Evolutionary conservation across 2,797 vertebrate genomes (phyloP), one percentile per base, ranked within the genome.

Genomic region (Hylomyscus alleni): DNA sequence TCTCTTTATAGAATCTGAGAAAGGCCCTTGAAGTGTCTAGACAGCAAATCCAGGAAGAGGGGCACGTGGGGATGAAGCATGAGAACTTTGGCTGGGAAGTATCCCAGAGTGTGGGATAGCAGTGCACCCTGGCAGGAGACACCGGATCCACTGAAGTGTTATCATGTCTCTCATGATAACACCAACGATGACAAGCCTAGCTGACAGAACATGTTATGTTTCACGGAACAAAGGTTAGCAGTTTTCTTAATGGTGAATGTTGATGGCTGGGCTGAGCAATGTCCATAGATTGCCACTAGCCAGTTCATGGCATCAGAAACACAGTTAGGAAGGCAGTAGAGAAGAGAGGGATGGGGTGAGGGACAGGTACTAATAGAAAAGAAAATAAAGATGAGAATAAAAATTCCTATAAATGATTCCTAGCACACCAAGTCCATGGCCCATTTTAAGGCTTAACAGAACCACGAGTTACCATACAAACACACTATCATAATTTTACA

Each of bases 1-100:
- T 82, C 17, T 90, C 17, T 78, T 73, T 65, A 85, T 92, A 15
- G 26, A 94, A 93, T 83, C 60, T 81, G 4, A 3, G 22, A 91
- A 94, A 40, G 47, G 5, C 52, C 1, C n/a, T 15, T 62, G 1
- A 83, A 54, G 24, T 0, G 24, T 89, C 29, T 40, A 60, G 85
- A 40, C 52, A n/a, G 50, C 24, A 50, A 34, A 44, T 69, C 12
- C 17, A 50, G 24, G 47, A 37, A 75, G 6, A 1, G 0, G 17
- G 11, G 5, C 22, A 5, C 29, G 2, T 24, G 20, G 11, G 12
- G 6, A 31, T 26, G 4, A 15, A 26, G 26, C 26, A 1, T 34
- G 67, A 31, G 20, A 37, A 50, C 3, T 1, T 24, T 60, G 26
- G n/a, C 50, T 56, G 8, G 60, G 20, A 7, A 60, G 10, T n/a